phyloP scores from a whole-genome alignment of 2,888 invertebrate species.

The Microplitis deprimator region DNA sequence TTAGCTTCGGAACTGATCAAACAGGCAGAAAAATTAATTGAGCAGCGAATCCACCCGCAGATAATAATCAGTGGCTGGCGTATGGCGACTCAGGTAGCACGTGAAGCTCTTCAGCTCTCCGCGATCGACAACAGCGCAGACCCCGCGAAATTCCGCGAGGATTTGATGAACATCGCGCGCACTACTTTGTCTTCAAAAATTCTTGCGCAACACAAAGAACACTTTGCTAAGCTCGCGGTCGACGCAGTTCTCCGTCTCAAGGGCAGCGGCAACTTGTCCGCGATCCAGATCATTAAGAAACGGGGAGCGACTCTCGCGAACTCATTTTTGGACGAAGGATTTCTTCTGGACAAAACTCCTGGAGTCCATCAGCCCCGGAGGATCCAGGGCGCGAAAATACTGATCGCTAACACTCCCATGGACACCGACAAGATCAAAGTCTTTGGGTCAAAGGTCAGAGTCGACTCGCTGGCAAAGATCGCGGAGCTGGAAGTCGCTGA shows the following conservation, averaged over 20 bases:
- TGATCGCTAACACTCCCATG: conserved; percentile 99
- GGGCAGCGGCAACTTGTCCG: conserved; percentile 94
- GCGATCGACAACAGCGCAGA: conserved; percentile 89
- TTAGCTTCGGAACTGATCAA: conserved; percentile 91
- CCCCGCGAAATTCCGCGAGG: conserved; percentile 84
- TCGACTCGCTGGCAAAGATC: conserved; percentile 94
- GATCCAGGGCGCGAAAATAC: conserved; percentile 94
- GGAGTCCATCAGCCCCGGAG: conserved; percentile 98
- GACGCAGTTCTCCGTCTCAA: conserved; percentile 95
- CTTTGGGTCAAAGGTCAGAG: conserved; percentile 95
- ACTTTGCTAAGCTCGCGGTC: conserved; percentile 95
- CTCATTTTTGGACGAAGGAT: conserved; percentile 96
- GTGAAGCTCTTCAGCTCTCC: conserved; percentile 83
- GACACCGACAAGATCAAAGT: conserved; percentile 99
- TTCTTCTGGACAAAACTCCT: conserved; percentile 95
- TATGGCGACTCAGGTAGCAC: conserved; percentile 87
- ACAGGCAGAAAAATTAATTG: conserved; percentile 94
- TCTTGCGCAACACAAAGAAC: conserved; percentile 95
- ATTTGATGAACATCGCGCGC: conserved; percentile 95
- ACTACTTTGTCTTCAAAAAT: conserved; percentile 99
- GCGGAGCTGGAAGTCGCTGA: conserved; percentile 98
- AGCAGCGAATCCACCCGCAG: conserved; percentile 97
- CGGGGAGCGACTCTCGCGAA: conserved; percentile 93
- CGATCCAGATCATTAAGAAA: conserved; percentile 98
- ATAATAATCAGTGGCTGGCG: conserved; percentile 98